Evolutionary conservation across 2,113 vertebrate genomes (phyloP).

Genomic region (Sitta europaea): DNA sequence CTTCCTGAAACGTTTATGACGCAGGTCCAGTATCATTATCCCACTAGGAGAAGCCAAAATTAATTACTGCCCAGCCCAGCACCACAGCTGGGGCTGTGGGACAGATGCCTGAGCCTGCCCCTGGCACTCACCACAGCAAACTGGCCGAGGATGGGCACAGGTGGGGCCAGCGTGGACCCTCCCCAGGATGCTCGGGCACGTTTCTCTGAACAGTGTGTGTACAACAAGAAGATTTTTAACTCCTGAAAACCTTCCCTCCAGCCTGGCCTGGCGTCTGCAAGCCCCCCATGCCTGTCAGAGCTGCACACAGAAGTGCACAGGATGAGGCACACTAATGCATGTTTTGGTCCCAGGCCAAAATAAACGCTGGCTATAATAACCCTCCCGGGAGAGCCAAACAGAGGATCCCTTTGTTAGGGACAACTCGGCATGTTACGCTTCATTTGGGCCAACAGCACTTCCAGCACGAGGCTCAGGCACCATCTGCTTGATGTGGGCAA

Average conservation of each 20-base stretch:
- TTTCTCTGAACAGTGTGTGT: neutral
- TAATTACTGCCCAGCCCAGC: neutral
- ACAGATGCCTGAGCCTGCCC: neutral
- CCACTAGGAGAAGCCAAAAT: neutral
- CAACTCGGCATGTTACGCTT: slow-evolving; percentile 1
- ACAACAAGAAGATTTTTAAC: neutral
- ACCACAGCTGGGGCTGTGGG: neutral
- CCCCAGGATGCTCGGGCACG: fast-evolving
- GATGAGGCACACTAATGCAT: slow-evolving; percentile 58
- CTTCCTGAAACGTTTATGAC: fast-evolving
- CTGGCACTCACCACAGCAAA: neutral
- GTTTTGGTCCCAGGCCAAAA: slow-evolving; percentile 51
- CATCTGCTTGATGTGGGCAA: slow-evolving; percentile 52
- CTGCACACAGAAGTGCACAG: neutral
- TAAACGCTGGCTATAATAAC: slow-evolving; percentile 49
- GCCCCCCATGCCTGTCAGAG: neutral
- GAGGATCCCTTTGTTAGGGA: slow-evolving; percentile 55
- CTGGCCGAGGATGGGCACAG: fast-evolving
- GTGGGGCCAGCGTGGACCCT: neutral
- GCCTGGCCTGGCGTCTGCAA: neutral
- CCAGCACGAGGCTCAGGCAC: slow-evolving; percentile 4
- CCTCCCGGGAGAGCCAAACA: slow-evolving; percentile 40
- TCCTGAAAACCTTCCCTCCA: neutral
- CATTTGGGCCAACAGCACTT: slow-evolving; percentile 60
- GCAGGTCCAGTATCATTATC: neutral